Evolutionary conservation across 2,113 vertebrate genomes (phyloP).

Genomic region (Megaceryle torquata): DNA sequence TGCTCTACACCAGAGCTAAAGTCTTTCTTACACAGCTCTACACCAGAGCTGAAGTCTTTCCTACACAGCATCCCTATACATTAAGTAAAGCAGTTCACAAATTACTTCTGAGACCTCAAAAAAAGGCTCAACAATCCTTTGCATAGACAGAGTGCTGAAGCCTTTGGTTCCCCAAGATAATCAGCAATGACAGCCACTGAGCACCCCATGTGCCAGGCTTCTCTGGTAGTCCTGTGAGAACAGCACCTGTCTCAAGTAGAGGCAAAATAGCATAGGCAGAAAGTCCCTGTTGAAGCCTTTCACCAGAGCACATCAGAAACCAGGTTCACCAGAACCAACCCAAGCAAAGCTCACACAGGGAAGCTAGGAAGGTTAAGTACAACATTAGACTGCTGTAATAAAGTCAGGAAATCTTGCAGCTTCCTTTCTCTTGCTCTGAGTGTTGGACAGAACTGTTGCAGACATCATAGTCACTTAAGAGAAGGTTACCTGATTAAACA

Average conservation of each 20-base stretch:
- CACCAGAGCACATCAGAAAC: background rate
- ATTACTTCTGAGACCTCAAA: background rate
- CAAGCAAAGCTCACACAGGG: background rate
- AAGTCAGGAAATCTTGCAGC: background rate
- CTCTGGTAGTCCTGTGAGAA: background rate
- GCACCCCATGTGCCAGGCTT: fast-evolving
- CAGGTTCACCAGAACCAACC: background rate
- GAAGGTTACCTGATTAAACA: background rate
- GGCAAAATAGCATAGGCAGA: background rate
- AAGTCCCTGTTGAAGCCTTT: background rate
- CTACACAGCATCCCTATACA: background rate
- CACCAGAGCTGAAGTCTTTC: background rate
- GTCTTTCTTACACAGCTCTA: background rate
- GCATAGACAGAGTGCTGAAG: background rate
- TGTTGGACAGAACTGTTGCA: background rate
- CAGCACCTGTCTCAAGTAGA: background rate
- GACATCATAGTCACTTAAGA: background rate
- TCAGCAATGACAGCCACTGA: background rate
- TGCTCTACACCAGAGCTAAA: background rate
- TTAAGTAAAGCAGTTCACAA: background rate
- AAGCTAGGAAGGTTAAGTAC: background rate
- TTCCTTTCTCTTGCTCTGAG: background rate
- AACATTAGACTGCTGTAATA: background rate
- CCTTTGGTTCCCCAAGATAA: background rate
- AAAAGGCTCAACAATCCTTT: background rate